These are phyloP conservation scores for Nerophis lumbriciformis DNA, from an alignment of 2,113 vertebrate species.

Conservation along the genomic window DNA sequence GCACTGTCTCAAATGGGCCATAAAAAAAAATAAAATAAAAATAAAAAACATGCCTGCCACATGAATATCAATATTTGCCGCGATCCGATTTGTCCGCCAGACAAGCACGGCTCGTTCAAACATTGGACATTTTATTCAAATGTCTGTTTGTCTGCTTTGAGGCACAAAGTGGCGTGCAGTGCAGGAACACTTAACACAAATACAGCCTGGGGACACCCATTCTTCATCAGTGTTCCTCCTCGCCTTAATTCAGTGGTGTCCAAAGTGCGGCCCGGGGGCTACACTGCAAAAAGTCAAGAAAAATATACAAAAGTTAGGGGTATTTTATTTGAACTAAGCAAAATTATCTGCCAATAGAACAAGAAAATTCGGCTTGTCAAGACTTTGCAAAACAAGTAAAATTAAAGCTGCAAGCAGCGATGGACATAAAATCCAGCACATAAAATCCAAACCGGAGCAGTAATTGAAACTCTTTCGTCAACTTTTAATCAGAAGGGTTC, in stretches of 20 bases:
- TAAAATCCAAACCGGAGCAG: too few species aligned
- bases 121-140: constrained; percentile 20
- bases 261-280: too few species aligned
- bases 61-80: constrained; percentile 6
- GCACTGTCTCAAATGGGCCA: not conserved
- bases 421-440: too few species aligned
- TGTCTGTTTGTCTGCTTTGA: constrained; percentile 27
- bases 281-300: too few species aligned
- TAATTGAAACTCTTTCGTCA: too few species aligned
- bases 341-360: too few species aligned
- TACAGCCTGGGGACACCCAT: constrained; percentile 16
- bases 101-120: constrained; percentile 25
- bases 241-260: not conserved
- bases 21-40: constrained; percentile 3
- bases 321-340: too few species aligned
- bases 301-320: too few species aligned
- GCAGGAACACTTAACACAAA: constrained; percentile 1
- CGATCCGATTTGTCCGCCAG: constrained; percentile 16
- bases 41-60: not conserved
- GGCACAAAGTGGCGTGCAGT: not conserved
- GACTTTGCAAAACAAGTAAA: too few species aligned
- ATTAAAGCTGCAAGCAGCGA: too few species aligned
- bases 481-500: too few species aligned
- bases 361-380: too few species aligned
- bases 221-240: not conserved